Evolutionary conservation across 2,113 vertebrate species (phyloP).

Genomic region (Columbina picui): DNA sequence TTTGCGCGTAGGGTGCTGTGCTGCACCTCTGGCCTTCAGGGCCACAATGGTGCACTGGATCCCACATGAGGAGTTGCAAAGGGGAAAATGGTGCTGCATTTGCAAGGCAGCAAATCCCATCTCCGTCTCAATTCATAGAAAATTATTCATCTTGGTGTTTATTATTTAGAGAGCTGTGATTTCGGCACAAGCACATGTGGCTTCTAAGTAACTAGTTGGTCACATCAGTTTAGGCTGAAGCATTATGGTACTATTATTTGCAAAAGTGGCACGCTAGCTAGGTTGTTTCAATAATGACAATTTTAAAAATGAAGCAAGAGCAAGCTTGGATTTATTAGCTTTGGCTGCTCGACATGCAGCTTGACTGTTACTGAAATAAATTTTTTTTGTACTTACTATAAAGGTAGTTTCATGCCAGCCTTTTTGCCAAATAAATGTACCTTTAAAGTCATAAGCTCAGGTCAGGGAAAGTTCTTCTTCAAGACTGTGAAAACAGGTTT

Average conservation of each 20-base stretch:
- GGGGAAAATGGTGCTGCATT: neutral
- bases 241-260: neutral
- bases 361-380: neutral
- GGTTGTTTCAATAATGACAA: neutral
- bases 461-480: constrained; percentile 20
- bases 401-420: neutral
- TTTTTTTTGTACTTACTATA: neutral
- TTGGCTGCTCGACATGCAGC: neutral
- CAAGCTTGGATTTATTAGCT: neutral
- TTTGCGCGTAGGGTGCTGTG: neutral
- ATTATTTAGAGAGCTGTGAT: neutral
- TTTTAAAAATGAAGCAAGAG: neutral
- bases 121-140: neutral
- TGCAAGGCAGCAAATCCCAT: neutral
- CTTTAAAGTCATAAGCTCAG: constrained; percentile 21
- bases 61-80: neutral
- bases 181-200: neutral
- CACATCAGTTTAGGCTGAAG: neutral
- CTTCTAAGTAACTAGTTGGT: neutral
- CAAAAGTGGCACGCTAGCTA: neutral
- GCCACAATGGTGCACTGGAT: neutral
- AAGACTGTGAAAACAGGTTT: neutral
- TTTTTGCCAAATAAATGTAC: constrained; percentile 33
- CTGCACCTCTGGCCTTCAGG: neutral
- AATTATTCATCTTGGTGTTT: neutral